phyloP scores from a whole-genome alignment of 2,888 invertebrate genomes.

The Phortica magna region DNA sequence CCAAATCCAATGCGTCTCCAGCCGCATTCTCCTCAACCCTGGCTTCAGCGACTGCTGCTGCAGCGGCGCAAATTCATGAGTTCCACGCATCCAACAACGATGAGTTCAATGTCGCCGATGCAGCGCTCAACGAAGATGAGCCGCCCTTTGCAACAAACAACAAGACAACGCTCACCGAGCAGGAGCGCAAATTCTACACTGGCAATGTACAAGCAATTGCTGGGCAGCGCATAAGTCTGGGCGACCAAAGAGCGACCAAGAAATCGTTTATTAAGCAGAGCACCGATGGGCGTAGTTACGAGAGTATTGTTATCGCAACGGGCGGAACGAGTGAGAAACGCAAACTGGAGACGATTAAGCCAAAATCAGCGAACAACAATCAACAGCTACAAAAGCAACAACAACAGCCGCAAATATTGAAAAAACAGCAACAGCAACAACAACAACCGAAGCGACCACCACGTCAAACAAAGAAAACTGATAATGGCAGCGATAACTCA shows the following conservation, averaged over 20 bases:
- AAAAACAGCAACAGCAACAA: slow-evolving; percentile 22
- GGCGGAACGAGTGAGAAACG: background rate
- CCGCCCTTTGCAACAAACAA: slow-evolving; percentile 45
- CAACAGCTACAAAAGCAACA: slow-evolving; percentile 19
- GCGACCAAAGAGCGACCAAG: slow-evolving; percentile 76
- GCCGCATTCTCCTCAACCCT: background rate
- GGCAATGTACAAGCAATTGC: slow-evolving; percentile 83
- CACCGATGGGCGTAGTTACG: slow-evolving; percentile 76
- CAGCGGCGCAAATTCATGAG: slow-evolving; percentile 71
- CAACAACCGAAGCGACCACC: slow-evolving; percentile 74
- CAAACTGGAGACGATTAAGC: background rate
- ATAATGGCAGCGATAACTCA: slow-evolving; percentile 46
- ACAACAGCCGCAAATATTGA: slow-evolving; percentile 34
- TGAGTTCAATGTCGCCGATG: slow-evolving; percentile 78
- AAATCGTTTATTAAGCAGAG: slow-evolving; percentile 73
- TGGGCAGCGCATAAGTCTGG: slow-evolving; percentile 84
- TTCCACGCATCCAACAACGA: slow-evolving; percentile 79
- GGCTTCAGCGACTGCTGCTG: background rate
- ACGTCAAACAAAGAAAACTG: slow-evolving; percentile 60
- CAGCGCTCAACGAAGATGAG: slow-evolving; percentile 71
- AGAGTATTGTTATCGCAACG: slow-evolving; percentile 72
- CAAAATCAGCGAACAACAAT: background rate
- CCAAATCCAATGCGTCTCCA: background rate
- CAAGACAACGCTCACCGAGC: background rate
- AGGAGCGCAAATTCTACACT: slow-evolving; percentile 74